Evolutionary conservation across 2,113 vertebrate genomes (phyloP).

Genomic region (Jaculus jaculus): DNA sequence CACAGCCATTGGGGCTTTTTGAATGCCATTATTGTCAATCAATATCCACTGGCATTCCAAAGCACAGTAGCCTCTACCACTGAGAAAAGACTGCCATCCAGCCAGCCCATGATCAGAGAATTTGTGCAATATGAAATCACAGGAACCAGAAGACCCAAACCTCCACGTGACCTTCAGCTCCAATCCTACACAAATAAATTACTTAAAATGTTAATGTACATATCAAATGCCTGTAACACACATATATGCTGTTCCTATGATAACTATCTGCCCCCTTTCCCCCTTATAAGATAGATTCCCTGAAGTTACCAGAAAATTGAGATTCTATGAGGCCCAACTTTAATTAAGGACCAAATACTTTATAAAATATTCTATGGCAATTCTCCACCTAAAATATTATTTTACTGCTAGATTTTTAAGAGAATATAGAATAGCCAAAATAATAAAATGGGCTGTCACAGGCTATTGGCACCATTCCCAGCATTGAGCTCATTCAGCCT

Average conservation of each 20-base stretch:
- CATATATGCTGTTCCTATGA: background rate
- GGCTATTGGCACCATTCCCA: background rate
- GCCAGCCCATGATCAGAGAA: background rate
- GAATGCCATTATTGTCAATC: too few species aligned
- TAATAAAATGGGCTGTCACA: background rate
- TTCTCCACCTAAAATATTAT: background rate
- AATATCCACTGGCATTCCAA: background rate
- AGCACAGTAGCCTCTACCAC: background rate
- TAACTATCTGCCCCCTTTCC: background rate
- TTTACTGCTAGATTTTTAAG: background rate
- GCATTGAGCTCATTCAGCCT: background rate
- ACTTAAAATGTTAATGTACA: background rate
- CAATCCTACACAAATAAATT: too few species aligned
- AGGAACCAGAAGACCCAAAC: too few species aligned
- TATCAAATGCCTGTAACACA: background rate
- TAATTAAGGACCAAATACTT: background rate
- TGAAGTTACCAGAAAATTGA: background rate
- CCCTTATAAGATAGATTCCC: background rate
- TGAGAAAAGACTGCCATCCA: too few species aligned
- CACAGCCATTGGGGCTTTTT: background rate
- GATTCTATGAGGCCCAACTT: background rate
- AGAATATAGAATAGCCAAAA: background rate
- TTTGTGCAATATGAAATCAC: too few species aligned
- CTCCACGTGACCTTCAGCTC: too few species aligned
- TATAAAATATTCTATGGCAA: constrained; percentile 3